phyloP scores from a whole-genome alignment of 2,797 vertebrate genomes.

The Chrysocyon brachyurus region DNA sequence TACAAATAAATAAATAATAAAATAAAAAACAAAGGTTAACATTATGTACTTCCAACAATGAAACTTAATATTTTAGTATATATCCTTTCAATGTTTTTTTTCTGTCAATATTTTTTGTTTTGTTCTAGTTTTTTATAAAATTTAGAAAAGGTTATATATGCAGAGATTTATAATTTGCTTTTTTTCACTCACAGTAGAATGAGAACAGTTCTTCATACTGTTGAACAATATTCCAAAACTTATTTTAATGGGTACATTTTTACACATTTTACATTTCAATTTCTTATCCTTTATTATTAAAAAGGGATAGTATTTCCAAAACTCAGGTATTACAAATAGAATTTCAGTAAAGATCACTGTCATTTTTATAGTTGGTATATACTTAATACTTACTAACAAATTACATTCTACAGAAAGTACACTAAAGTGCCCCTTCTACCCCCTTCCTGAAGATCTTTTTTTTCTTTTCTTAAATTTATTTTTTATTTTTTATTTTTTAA shows the following conservation, averaged over 20 bases:
- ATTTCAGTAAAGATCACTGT: neutral
- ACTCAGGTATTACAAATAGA: neutral
- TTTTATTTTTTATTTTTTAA: neutral
- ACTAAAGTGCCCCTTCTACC: neutral
- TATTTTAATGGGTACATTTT: neutral
- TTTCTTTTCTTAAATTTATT: neutral
- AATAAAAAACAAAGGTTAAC: neutral
- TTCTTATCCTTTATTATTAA: neutral
- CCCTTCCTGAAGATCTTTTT: neutral
- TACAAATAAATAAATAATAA: neutral
- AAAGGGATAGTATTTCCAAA: neutral
- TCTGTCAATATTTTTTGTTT: neutral
- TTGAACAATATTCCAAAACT: neutral
- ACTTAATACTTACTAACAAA: conserved; percentile 5
- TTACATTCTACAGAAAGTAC: neutral
- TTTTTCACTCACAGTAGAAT: neutral
- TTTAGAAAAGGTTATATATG: neutral
- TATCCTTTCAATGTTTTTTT: neutral
- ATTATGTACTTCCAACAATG: neutral
- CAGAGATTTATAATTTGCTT: neutral
- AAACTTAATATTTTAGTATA: conserved; percentile 8
- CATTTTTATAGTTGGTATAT: neutral
- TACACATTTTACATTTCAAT: neutral
- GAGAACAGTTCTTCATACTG: neutral
- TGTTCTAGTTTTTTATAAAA: neutral